phyloP scores from a whole-genome alignment of 2,113 vertebrate species.

The Zosterops pallidus region DNA sequence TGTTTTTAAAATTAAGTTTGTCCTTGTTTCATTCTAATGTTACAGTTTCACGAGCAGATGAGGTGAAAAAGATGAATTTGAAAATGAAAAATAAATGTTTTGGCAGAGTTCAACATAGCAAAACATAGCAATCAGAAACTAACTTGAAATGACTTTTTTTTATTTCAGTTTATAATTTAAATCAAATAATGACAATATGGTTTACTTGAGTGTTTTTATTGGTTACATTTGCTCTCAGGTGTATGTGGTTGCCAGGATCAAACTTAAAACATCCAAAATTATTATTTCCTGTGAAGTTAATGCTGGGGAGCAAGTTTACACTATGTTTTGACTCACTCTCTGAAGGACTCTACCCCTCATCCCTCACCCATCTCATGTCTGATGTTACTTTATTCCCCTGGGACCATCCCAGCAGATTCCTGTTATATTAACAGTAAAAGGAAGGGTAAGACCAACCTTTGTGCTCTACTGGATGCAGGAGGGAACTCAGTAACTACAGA shows the following conservation, averaged over 20 bases:
- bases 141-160: background rate
- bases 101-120: background rate
- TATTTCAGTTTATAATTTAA: background rate
- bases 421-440: background rate
- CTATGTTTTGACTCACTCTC: background rate
- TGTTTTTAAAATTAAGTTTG: constrained; percentile 64
- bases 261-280: background rate
- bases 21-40: background rate
- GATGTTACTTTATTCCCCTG: background rate
- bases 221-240: background rate
- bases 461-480: background rate
- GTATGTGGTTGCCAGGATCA: fast-evolving
- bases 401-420: background rate
- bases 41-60: background rate
- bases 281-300: background rate
- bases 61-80: background rate
- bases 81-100: background rate
- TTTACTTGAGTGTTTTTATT: background rate
- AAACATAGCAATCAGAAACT: background rate
- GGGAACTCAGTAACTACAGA: background rate
- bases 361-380: background rate
- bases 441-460: background rate
- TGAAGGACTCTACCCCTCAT: background rate
- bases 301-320: background rate
- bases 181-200: background rate